Base-by-base conservation (phyloP, 2,113 vertebrate genomes). In the Colinus virginianus region DNA sequence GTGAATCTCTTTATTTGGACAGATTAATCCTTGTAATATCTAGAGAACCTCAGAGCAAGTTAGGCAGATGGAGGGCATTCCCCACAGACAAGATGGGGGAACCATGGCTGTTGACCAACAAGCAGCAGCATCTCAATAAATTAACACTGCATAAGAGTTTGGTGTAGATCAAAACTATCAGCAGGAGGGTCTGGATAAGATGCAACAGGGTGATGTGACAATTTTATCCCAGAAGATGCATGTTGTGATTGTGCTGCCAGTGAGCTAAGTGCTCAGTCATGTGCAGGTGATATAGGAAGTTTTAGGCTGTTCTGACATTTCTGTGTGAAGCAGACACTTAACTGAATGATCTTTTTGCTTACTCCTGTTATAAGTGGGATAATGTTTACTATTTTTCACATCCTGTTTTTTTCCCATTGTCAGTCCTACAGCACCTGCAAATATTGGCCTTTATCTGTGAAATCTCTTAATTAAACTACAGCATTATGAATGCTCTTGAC, bases 361-460 rank as follows among this genome's bases (percentile, higher is more conserved):
- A 64, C 53, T 59, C 18, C 48, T 38, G 4, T 87, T 76, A 72
- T 55, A 86, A 84, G 78, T 49, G 42, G 62, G 45, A 61, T 68
- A 81, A 56, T 49, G 62, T 82, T 92, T 91, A 62, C 69, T 92
- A 84, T 79, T 89, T 81, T 43, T 78, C 36, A 64, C 68, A 87
- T 9, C 3, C 61, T 43, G 88, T 78, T 88, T 90, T 90, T 91
- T 94, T 93, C 74, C 85, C 70, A 55, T 32, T 93, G 82, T 72
- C 71, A 85, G 55, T 61, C n/a, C 46, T 30, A 86, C 0, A 0
- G 23, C 75, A 26, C 30, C 74, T 87, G 62, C 51, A 93, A 71
- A 89, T 78, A 53, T 34, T 9, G 32, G 22, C 64, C n/a, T 88
- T 80, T 46, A 46, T 85, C 59, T 75, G 11, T 76, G 61, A 78